Conservation (phyloP, 2,797 vertebrate genomes). For the Microcaecilia unicolor region DNA sequence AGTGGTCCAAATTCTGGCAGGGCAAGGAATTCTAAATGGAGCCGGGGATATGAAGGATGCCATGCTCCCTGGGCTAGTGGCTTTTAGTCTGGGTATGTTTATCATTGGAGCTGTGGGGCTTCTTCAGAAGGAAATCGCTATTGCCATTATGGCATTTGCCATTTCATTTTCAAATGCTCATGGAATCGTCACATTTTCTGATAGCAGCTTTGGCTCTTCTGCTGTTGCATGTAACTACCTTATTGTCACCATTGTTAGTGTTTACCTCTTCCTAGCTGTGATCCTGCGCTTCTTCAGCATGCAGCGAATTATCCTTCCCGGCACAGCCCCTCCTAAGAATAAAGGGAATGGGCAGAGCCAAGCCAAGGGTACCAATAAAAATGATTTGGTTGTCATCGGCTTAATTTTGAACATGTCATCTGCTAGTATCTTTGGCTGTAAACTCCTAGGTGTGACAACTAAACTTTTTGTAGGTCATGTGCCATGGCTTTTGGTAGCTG, state of each 20-base stretch:
- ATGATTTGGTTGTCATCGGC: slow-evolving; percentile 28
- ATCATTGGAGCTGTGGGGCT: slow-evolving; percentile 49
- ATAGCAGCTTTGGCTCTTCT: slow-evolving; percentile 48
- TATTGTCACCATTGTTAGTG: slow-evolving; percentile 51
- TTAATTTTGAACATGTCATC: slow-evolving; percentile 70
- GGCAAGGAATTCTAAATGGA: slow-evolving; percentile 36
- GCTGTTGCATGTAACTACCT: slow-evolving; percentile 69
- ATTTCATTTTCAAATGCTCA: slow-evolving; percentile 67
- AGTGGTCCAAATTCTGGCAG: slow-evolving; percentile 57
- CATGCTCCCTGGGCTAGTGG: slow-evolving; percentile 64
- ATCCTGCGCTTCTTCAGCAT: slow-evolving; percentile 47
- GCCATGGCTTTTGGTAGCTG: slow-evolving; percentile 77
- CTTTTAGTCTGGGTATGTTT: slow-evolving; percentile 59
- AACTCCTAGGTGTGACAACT: slow-evolving; percentile 57
- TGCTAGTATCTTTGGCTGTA: slow-evolving; percentile 64
- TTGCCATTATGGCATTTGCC: slow-evolving; percentile 48
- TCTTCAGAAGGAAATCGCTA: slow-evolving; percentile 39
- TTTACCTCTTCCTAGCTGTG: slow-evolving; percentile 64
- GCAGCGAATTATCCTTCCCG: slow-evolving; percentile 45
- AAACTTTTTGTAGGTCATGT: slow-evolving; percentile 57
- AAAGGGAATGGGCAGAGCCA: slow-evolving; percentile 19
- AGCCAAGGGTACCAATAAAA: not conserved
- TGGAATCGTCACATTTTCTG: slow-evolving; percentile 53
- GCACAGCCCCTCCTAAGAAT: slow-evolving; percentile 23
- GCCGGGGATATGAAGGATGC: slow-evolving; percentile 29